Base-by-base conservation (phyloP, 2,797 vertebrate genomes). In the Tinamus major region DNA sequence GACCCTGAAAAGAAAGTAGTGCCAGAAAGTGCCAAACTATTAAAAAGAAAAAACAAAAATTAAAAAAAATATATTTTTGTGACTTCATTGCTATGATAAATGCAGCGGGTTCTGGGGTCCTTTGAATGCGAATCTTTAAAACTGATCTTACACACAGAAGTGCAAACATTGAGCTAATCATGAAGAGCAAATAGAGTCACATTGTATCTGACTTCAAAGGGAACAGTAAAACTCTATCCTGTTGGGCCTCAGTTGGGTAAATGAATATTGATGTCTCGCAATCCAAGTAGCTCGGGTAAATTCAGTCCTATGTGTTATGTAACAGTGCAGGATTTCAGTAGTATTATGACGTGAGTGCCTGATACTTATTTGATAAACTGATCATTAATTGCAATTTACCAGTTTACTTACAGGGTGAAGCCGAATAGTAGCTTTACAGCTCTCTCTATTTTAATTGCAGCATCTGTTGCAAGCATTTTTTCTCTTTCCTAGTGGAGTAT, bases 331-430 rank as follows among this genome's bases (percentile, higher is more conserved):
- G 95, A 77, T 81, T 93, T 96, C 91, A 91, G 80, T 70, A 94
- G 93, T 94, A 91, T 94, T 96, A 93, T 93, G 91, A 96, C 1
- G 46, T 92, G 90, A 95, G 89, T 86, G 46, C 87, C 58, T 76
- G 68, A 68, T 87, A 65, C 39, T 89, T 95, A 24, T 96, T 96
- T 87, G 86, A 70, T 94, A 95, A 94, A 94, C 35, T 44, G 70
- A 35, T 93, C 84, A 67, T 91, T 96, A 96, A 97, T 91, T 97
- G 75, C 77, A 85, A 51, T 82, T 96, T 26, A 89, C 72, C 80
- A 94, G 31, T 96, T 96, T 92, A 69, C 59, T 93, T 89, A 49
- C 85, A 77, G 89, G 41, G 51, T 92, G 87, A 78, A 95, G 87
- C 37, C 65, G 46, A 79, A 90, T 74, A 91, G 67, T 90, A 86